phyloP scores from a whole-genome alignment of 2,888 invertebrate genomes.

The Leucophora obtusa region DNA sequence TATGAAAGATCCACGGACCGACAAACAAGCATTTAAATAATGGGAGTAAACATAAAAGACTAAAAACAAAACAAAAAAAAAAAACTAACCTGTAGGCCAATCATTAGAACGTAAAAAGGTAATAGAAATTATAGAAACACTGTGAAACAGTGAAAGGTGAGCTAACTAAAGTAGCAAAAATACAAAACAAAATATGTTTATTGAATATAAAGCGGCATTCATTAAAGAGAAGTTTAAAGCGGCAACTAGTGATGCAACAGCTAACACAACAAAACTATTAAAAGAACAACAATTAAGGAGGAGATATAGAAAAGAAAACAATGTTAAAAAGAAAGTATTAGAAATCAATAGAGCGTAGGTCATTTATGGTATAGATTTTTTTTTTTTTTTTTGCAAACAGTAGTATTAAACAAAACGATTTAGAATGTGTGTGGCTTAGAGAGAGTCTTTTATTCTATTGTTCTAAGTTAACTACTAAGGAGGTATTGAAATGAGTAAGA shows the following conservation, averaged over 20 bases:
- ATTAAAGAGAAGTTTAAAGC: constrained; percentile 41
- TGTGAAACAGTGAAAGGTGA: constrained; percentile 45
- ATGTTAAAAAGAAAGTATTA: constrained; percentile 45
- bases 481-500: neutral
- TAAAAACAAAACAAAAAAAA: neutral
- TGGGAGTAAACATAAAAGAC: constrained; percentile 38
- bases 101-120: constrained; percentile 12
- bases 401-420: constrained; percentile 14
- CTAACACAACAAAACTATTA: constrained; percentile 20
- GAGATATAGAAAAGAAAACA: constrained; percentile 30
- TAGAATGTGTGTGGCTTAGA: constrained; percentile 44
- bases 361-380: constrained; percentile 8
- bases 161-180: constrained; percentile 49
- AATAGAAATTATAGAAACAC: neutral
- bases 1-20: constrained; percentile 21
- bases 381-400: constrained; percentile 35
- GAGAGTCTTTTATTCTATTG: constrained; percentile 6
- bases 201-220: constrained; percentile 15
- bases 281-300: constrained; percentile 55
- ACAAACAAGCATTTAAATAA: constrained; percentile 61
- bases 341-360: constrained; percentile 47
- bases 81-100: constrained; percentile 55
- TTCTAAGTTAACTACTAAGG: constrained; percentile 3
- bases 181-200: too few species aligned
- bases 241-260: constrained; percentile 54